Percentiles rank a stretch among this genome's conserved stretches.
phyloP scores from a whole-genome alignment of 37 sponge, comb jelly and placozoan species.

The Lycopodina hypogea region DNA sequence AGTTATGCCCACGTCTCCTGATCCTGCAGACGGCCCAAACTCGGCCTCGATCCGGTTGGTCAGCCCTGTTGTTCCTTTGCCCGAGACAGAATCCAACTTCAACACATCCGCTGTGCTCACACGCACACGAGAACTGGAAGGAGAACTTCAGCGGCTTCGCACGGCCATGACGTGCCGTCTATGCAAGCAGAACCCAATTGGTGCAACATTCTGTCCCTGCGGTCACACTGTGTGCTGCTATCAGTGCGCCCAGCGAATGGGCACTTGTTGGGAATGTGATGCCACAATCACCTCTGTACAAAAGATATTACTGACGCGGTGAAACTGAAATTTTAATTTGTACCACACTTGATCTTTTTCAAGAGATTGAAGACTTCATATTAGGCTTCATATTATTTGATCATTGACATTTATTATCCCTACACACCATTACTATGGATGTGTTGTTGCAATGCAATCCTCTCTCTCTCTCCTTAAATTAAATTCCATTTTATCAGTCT shows the following conservation, averaged over 20 bases:
- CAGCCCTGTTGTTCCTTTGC: constrained; percentile 25
- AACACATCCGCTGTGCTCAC: constrained; percentile 41
- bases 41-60: constrained; percentile 4
- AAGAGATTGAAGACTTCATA: neutral
- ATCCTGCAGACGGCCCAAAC: neutral
- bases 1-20: neutral
- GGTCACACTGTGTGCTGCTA: constrained; percentile 81
- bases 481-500: no score
- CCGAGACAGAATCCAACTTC: constrained; percentile 11
- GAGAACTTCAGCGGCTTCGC: constrained; percentile 60
- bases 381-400: neutral
- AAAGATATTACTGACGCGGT: constrained; percentile 56
- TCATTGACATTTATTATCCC: no score
- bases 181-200: constrained; percentile 67
- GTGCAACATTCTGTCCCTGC: constrained; percentile 83
- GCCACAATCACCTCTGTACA: constrained; percentile 32
- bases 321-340: no score
- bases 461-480: no score
- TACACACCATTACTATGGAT: no score
- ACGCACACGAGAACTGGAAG: constrained; percentile 60
- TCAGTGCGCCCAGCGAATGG: constrained; percentile 51
- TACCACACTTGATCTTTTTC: no score
- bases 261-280: constrained; percentile 55
- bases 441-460: no score
- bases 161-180: constrained; percentile 73